These are phyloP conservation scores for Microtus pennsylvanicus DNA, from an alignment of 2,113 vertebrate genomes.

Conservation along the genomic window DNA sequence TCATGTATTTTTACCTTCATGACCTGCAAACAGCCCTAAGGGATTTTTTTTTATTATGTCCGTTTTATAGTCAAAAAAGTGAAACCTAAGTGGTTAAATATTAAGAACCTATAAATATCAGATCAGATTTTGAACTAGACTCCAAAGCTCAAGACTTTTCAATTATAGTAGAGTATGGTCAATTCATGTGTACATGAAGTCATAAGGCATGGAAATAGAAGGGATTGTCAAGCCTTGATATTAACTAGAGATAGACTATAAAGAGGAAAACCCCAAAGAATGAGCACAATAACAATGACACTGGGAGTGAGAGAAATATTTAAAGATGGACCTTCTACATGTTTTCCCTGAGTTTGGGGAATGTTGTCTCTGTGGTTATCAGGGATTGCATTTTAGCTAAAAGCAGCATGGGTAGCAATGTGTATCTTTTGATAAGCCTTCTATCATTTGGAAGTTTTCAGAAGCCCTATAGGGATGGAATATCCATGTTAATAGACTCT, in stretches of 20 bases:
- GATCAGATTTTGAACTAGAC: neutral
- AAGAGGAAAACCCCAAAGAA: neutral
- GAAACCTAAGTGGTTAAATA: neutral
- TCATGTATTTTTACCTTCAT: neutral
- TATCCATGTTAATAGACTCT: slow-evolving; percentile 1
- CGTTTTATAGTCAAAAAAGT: neutral
- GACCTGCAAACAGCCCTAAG: neutral
- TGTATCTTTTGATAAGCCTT: slow-evolving; percentile 65
- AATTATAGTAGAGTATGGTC: neutral
- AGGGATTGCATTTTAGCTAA: slow-evolving; percentile 60
- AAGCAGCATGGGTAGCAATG: slow-evolving; percentile 61
- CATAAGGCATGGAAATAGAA: neutral
- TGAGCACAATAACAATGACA: neutral
- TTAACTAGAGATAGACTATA: neutral
- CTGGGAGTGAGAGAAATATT: neutral
- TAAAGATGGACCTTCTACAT: neutral
- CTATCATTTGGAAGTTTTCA: slow-evolving; percentile 27
- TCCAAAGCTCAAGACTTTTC: neutral
- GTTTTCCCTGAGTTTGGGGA: neutral
- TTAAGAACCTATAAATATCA: neutral
- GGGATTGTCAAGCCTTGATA: neutral
- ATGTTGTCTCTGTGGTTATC: slow-evolving; percentile 24
- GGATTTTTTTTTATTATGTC: neutral
- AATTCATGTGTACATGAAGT: neutral
- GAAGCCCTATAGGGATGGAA: neutral